Evolutionary conservation across 2,113 vertebrate species (phyloP), one percentile per base, ranked within the genome.

Genomic region (Pachyramphus minor): DNA sequence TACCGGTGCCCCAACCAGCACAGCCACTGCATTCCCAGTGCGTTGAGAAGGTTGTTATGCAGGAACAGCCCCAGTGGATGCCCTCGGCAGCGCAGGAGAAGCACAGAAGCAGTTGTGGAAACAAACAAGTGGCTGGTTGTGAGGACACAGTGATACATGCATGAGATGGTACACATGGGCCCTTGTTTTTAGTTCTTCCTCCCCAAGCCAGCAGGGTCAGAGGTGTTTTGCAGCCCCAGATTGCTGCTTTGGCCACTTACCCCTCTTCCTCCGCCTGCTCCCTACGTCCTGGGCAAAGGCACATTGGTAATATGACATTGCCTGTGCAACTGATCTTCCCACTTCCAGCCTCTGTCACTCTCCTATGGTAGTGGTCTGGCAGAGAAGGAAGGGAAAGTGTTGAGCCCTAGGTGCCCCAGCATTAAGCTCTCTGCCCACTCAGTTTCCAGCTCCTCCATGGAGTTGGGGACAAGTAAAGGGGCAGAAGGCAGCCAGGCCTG

Each of bases 41-140:
- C 23, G 14, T 5, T 1, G 7, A 23, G 11, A 20, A 14, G 4
- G 1, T 5, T 30, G 17, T 55, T 62, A 68, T 3, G 8, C 3
- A 0, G 5, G 44, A 82, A 62, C 87, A 89, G 20, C 4, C 0
- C 14, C n/a, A 4, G 21, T 76, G 62, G 9, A 17, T 55, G 31
- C 25, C 47, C 22, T 49, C 5, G 8, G 62, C 53, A 45, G 45
- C 5, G 1, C 71, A 81, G 22, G 59, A 69, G 55, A 18, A 11
- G 42, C 35, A 76, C 47, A 69, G 30, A 9, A 90, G 27, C 21
- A 77, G 41, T 41, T 71, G 41, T 21, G 31, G 31, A 64, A 59
- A 23, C 18, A 55, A 30, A 53, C 28, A 27, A 53, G 52, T 53
- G 28, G 18, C 52, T 53, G 28, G 17, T 18, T 18, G 11, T 53